A percentile compares a stretch with the other conserved stretches of the same genome.
These are phyloP conservation scores for Caradrina clavipalpis DNA, from an alignment of 2,888 invertebrate genomes.

Conservation along the genomic window DNA sequence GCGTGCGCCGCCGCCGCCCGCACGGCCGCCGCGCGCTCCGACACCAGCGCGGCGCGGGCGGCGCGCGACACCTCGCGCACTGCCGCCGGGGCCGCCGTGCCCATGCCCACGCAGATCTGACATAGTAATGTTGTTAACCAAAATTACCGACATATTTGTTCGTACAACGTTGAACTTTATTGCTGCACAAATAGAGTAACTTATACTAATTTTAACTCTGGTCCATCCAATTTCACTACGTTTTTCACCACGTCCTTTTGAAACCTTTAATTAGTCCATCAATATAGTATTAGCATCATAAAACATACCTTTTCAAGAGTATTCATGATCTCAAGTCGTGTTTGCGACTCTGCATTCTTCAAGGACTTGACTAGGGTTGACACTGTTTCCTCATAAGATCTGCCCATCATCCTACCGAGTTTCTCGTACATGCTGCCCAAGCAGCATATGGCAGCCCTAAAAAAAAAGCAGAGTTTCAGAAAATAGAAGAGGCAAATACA, in stretches of 20 bases:
- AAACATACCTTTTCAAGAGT: constrained; percentile 96
- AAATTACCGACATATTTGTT: no score
- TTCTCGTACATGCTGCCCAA: constrained; percentile 99
- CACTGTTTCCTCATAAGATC: constrained; percentile 99
- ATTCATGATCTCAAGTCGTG: constrained; percentile 98
- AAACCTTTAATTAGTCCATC: no score
- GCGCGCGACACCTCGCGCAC: constrained; percentile 97
- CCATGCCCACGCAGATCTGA: constrained; percentile 97
- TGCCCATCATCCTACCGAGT: constrained; percentile 99
- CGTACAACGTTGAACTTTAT: no score
- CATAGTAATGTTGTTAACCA: constrained; percentile 8
- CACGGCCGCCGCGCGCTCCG: constrained; percentile 98
- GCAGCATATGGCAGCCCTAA: constrained; percentile 98
- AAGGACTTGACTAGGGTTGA: constrained; percentile 97
- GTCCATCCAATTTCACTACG: no score
- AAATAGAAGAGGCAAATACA: background rate
- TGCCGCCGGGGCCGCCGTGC: constrained; percentile 95
- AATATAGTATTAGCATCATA: no score
- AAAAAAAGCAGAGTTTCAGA: constrained; percentile 61
- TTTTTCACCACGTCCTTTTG: no score
- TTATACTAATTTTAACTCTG: no score
- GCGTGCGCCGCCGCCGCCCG: constrained; percentile 98
- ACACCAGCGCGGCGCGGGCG: constrained; percentile 94
- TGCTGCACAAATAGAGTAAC: no score
- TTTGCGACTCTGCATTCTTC: constrained; percentile 98